Evolutionary conservation across 2,888 invertebrate species (phyloP).

Genomic region (Sphinx pinastri): DNA sequence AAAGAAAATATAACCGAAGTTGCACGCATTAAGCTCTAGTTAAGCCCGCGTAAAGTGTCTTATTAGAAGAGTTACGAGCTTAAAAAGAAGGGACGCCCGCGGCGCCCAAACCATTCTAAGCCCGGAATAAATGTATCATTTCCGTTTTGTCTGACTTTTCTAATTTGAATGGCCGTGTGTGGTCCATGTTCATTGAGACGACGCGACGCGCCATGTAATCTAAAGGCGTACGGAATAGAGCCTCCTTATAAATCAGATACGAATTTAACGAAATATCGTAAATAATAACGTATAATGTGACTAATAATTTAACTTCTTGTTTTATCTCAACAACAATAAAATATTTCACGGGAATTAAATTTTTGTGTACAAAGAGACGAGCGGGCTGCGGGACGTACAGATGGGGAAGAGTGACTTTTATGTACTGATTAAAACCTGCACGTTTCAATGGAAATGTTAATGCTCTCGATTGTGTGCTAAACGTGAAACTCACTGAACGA

Average conservation of each 20-base stretch:
- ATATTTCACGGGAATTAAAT: constrained; percentile 28
- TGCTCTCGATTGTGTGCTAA: constrained; percentile 77
- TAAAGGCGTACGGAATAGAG: constrained; percentile 57
- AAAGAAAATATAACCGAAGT: constrained; percentile 71
- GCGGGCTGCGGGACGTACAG: constrained; percentile 26
- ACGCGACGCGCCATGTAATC: constrained; percentile 55
- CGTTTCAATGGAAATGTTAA: constrained; percentile 77
- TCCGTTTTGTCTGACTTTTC: constrained; percentile 76
- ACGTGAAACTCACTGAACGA: constrained; percentile 66
- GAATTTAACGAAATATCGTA: constrained; percentile 46
- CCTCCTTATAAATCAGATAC: constrained; percentile 62
- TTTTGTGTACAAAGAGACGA: constrained; percentile 21
- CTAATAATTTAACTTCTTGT: constrained; percentile 38
- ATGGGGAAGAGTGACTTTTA: constrained; percentile 56
- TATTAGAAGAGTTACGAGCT: constrained; percentile 78
- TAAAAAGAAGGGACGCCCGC: constrained; percentile 74
- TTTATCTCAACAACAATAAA: constrained; percentile 31
- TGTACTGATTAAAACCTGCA: constrained; percentile 59
- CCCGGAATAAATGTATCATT: constrained; percentile 74
- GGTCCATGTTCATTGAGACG: constrained; percentile 67
- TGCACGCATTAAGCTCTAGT: constrained; percentile 70
- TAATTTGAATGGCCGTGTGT: constrained; percentile 76
- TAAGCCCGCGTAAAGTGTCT: constrained; percentile 75
- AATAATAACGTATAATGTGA: constrained; percentile 50
- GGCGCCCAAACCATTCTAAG: constrained; percentile 65